Base-by-base conservation (phyloP, 2,888 invertebrate genomes). In the Nebria brevicollis region DNA sequence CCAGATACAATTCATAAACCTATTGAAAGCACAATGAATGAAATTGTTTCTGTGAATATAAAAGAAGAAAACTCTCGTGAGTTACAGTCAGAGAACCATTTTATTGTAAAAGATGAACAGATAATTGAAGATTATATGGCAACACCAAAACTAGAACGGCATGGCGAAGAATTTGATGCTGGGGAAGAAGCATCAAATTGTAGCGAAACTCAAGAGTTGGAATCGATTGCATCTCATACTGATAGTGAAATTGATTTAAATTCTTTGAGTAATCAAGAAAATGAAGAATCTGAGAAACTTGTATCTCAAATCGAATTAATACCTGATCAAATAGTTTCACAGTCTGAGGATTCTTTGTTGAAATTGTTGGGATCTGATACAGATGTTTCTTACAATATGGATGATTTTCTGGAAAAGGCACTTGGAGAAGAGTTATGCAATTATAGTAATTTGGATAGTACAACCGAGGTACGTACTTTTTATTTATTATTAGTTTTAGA, bases 391-490 rank as follows among this genome's bases (percentile, higher is more conserved):
- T 84, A 83, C 34, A 83, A 84, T 73, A 43, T 77, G 25, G 77
- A 83, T 64, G 77, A 81, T 70, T 84, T 84, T 82, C 75, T 84
- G 43, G 65, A 75, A 65, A 82, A 82, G 8, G 84, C 84, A 10
- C 75, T 84, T 4, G 84, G 84, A 20, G 82, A 83, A 1, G 83
- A 84, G 75, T n/a, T 82, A 20, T 34, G 77, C 42, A 77, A 78
- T 64, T 80, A 77, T 74, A 26, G 68, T 0, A 77, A 68, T 34
- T 75, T 77, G 68, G 77, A 73, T 74, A 78, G 72, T 73, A 65
- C 72, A 43, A 64, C 75, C 15, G 80, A 80, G 15, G 80, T 80
- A 41, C 70, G 75, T 80, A 6, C 13, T 25, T 75, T 10, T 2
- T 72, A 65, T 7, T 70, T 66, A 66, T 15, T 15, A n/a, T 74